Evolutionary conservation across 1,140 invertebrate species (phyloP), one percentile per base, ranked within the genome.

Genomic region (Eciton burchellii): DNA sequence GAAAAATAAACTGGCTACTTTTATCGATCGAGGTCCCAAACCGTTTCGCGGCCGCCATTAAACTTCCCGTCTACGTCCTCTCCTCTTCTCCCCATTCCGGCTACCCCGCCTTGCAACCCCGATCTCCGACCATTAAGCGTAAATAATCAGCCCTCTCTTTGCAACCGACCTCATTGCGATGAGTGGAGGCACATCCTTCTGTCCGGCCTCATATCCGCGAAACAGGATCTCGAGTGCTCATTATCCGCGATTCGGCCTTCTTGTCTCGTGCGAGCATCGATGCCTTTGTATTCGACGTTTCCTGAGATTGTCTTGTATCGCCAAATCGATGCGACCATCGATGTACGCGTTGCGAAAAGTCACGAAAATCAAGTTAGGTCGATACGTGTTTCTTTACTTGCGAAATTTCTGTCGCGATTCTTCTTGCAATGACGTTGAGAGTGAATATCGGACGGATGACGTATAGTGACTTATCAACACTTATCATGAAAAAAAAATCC

Each of bases 1-100:
- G 82, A 82, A 88, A 88, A 88, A 88, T 87, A 87, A 87, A 88
- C 77, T 82, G 76, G 86, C 76, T 76, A 87, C 82, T 88, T 88
- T 88, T 88, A 88, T 88, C 86, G 86, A 88, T 87, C 86, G 82
- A 82, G 56, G 82, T 81, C n/a, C 82, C 45, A 41, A 57, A 57
- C 73, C 70, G 86, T 81, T 88, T 81, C 85, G 85, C 71, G 76
- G 72, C 59, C 70, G 85, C 76, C 86, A 88, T 88, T 88, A 87
- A 88, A 88, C 77, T 73, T 82, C 56, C 82, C 74, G 41, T 72
- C 70, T 71, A 71, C 54, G 9, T 63, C 24, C 41, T 21, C 14
- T 12, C 2, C n/a, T 41, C 11, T 54, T 35, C 35, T 35, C 35
- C 35, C 6, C 35, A 3, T 35, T 35, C 35, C 35, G 6, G n/a